Conservation (phyloP, 2,113 vertebrate species). For the Notechis scutatus region DNA sequence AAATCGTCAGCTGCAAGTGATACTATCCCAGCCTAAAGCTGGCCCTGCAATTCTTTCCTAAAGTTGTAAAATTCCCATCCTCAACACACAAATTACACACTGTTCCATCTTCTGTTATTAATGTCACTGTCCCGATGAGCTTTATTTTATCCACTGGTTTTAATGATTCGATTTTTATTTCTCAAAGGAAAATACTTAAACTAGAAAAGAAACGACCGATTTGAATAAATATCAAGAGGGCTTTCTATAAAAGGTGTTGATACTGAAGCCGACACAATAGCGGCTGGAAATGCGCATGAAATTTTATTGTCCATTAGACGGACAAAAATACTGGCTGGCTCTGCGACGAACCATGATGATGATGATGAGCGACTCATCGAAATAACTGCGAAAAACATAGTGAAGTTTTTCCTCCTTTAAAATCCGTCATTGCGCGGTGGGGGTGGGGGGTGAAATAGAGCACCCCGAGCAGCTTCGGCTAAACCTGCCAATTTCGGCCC, state of each 20-base stretch:
- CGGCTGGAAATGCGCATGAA: not conserved
- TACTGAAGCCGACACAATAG: not conserved
- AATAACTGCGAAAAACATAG: not conserved
- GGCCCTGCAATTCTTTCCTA: not conserved
- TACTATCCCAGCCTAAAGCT: not conserved
- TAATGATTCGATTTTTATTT: not conserved
- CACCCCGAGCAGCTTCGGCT: not conserved
- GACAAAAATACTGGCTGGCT: not conserved
- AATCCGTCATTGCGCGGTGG: not conserved
- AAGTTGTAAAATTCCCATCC: not conserved
- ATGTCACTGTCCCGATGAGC: not conserved
- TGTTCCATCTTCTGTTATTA: not conserved
- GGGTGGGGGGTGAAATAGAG: not conserved
- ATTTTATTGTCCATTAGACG: not conserved
- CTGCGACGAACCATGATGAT: not conserved
- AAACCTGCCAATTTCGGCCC: not conserved
- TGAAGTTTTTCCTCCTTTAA: not conserved
- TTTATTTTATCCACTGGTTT: not conserved
- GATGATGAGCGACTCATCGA: not conserved
- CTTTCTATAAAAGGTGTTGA: not conserved
- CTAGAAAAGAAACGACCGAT: not conserved
- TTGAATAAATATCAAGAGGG: not conserved
- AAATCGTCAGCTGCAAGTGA: not conserved
- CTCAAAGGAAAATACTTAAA: not conserved
- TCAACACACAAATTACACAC: not conserved